Evolutionary conservation across 2,797 vertebrate genomes (phyloP).

Genomic region (Pogoniulus pusillus): DNA sequence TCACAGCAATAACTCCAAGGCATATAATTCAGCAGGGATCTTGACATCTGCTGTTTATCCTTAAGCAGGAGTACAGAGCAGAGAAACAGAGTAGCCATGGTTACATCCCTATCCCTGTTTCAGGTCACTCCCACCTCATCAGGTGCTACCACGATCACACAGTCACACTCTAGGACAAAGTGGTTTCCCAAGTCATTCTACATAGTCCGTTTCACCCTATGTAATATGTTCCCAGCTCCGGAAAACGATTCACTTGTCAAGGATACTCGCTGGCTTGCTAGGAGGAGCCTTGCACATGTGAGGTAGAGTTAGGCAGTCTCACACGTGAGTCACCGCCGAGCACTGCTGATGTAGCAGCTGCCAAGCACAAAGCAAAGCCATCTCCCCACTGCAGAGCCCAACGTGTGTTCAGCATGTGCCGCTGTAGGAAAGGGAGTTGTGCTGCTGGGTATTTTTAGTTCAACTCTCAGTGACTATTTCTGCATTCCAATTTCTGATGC

Average conservation of each 20-base stretch:
- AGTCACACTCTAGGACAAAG: not conserved
- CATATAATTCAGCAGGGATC: slow-evolving; percentile 19
- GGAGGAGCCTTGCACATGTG: not conserved
- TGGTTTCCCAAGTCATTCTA: not conserved
- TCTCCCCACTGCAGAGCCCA: not conserved
- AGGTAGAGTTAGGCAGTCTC: not conserved
- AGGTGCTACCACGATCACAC: not conserved
- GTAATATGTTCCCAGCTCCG: not conserved
- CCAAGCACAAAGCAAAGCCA: not conserved
- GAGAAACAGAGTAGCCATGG: slow-evolving; percentile 42
- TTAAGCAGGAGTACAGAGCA: slow-evolving; percentile 13
- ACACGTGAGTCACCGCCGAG: rapidly evolving
- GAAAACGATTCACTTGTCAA: slow-evolving; percentile 26
- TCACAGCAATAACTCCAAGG: not conserved
- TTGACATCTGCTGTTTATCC: slow-evolving; percentile 50
- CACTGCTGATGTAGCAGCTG: not conserved
- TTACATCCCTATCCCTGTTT: slow-evolving; percentile 6
- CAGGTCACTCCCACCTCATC: not conserved
- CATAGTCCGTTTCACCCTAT: not conserved
- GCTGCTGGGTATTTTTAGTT: slow-evolving; percentile 60
- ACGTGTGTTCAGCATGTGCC: not conserved
- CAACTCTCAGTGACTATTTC: not conserved
- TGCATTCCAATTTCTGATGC: slow-evolving; percentile 20
- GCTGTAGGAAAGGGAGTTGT: slow-evolving; percentile 15
- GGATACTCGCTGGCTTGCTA: slow-evolving; percentile 2